Percentiles rank a stretch among this genome's conserved stretches.
Conservation (phyloP, 2,797 vertebrate species). For the Leptodactylus fallax region DNA sequence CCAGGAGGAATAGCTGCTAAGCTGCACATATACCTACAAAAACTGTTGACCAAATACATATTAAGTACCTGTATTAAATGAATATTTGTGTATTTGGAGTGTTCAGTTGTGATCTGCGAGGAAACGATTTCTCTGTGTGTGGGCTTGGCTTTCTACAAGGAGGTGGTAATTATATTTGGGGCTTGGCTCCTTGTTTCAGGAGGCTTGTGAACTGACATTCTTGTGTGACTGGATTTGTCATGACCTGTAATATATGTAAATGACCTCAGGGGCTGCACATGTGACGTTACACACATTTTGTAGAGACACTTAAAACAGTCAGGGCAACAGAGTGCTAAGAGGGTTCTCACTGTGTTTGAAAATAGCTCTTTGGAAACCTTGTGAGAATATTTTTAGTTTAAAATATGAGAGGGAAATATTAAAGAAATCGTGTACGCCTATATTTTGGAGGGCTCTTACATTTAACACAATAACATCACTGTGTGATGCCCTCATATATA, state of each 20-base stretch:
- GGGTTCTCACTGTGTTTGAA: background rate
- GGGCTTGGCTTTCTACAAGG: conserved; percentile 2
- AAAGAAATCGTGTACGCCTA: background rate
- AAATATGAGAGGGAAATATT: background rate
- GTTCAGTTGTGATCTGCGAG: background rate
- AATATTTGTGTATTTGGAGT: background rate
- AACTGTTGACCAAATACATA: too few species aligned
- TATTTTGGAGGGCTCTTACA: background rate
- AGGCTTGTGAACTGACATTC: background rate
- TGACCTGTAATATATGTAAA: background rate
- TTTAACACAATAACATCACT: background rate
- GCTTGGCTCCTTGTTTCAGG: conserved; percentile 1
- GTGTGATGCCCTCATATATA: background rate
- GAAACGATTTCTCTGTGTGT: background rate
- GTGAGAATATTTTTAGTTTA: conserved; percentile 17
- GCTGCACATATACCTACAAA: too few species aligned
- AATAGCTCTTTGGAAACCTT: background rate
- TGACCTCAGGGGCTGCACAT: background rate
- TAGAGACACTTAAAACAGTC: background rate
- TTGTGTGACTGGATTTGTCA: conserved; percentile 24
- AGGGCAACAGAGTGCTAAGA: background rate
- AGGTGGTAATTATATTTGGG: background rate
- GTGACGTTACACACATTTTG: background rate
- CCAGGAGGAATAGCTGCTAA: too few species aligned
- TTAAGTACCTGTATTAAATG: background rate